These are phyloP conservation scores for Rousettus leschenaultii DNA, from an alignment of 2,113 vertebrate species.

Conservation along the genomic window DNA sequence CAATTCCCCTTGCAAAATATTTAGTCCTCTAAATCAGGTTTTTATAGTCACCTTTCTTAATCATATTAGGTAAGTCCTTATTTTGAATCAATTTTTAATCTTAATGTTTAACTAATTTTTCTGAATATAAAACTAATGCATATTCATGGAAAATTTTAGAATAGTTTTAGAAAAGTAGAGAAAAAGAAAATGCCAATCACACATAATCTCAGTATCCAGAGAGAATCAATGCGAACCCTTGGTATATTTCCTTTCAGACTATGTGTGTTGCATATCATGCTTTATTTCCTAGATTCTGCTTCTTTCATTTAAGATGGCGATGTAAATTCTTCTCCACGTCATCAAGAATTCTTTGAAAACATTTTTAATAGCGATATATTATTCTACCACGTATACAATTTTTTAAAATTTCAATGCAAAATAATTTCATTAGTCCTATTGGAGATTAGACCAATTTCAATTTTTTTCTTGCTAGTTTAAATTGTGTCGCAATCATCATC, in stretches of 20 bases:
- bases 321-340: background rate
- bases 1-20: background rate
- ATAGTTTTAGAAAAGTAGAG: background rate
- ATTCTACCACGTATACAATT: background rate
- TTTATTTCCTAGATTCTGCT: background rate
- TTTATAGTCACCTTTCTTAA: background rate
- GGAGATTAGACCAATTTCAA: background rate
- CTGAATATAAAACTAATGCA: background rate
- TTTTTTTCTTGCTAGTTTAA: background rate
- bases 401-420: background rate
- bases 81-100: background rate
- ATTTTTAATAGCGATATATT: background rate
- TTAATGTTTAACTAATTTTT: background rate
- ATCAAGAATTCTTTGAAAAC: background rate
- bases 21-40: background rate
- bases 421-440: background rate
- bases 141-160: background rate
- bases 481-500: background rate
- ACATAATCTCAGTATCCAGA: background rate
- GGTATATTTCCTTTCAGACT: background rate
- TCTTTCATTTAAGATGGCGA: background rate
- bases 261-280: rapidly evolving
- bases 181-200: background rate
- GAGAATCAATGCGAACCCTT: background rate
- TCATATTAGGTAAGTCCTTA: background rate